A percentile compares a stretch with the other conserved stretches of the same genome.
phyloP scores from a whole-genome alignment of 2,113 vertebrate genomes.

The Struthidea cinerea region DNA sequence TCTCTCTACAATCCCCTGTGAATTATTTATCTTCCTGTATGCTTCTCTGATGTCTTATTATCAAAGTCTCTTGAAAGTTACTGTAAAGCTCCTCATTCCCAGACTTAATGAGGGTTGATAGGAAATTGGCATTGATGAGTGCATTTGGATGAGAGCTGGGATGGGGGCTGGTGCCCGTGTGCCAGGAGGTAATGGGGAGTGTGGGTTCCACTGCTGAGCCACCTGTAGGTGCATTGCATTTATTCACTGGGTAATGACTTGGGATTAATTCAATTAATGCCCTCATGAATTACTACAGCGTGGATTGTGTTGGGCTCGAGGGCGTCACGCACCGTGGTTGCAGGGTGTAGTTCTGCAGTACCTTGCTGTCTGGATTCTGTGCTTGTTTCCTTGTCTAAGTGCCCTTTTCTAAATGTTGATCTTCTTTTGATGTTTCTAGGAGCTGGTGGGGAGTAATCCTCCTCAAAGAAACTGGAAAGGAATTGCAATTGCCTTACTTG shows the following conservation, averaged over 20 bases:
- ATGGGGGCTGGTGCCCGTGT: rapidly evolving
- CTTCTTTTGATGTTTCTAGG: slow-evolving; percentile 75
- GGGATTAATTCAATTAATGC: neutral
- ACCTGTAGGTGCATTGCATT: neutral
- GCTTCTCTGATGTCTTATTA: neutral
- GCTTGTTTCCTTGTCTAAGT: neutral
- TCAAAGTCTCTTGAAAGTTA: neutral
- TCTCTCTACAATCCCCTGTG: neutral
- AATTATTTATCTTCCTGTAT: slow-evolving; percentile 38
- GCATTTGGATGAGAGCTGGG: neutral
- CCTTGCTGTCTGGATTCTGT: neutral
- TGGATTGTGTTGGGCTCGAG: neutral
- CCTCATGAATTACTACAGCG: rapidly evolving
- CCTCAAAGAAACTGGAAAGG: slow-evolving; percentile 99
- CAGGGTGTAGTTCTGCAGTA: neutral
- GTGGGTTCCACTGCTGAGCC: neutral
- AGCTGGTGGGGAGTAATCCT: slow-evolving; percentile 97
- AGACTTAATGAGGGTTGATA: neutral
- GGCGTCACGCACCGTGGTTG: rapidly evolving
- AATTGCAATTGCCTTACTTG: slow-evolving; percentile 96
- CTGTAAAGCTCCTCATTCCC: neutral
- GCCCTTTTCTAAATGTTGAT: neutral
- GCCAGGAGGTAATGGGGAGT: neutral
- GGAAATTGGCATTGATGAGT: neutral
- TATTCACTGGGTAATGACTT: neutral